These are phyloP conservation scores for Sitobion miscanthi DNA, from an alignment of 1,140 invertebrate genomes.

Conservation along the genomic window DNA sequence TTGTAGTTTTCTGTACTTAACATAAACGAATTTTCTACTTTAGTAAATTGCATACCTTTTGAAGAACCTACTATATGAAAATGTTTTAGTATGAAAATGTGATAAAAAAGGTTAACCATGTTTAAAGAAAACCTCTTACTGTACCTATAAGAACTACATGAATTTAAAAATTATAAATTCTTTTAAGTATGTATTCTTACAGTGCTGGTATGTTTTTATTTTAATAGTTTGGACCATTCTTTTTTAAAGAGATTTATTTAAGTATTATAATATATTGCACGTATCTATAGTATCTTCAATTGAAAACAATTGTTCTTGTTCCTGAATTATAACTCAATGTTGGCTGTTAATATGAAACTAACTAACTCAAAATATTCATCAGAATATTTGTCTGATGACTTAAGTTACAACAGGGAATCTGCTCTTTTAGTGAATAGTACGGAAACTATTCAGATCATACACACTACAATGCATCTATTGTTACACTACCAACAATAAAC, in stretches of 20 bases:
- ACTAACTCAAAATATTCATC: neutral
- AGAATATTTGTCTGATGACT: neutral
- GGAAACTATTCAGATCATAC: neutral
- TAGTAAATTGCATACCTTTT: neutral
- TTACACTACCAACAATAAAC: neutral
- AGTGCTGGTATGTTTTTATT: neutral
- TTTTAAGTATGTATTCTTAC: neutral
- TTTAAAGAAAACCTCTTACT: neutral
- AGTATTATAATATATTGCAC: neutral
- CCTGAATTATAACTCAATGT: neutral
- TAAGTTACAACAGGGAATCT: neutral
- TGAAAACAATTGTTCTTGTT: neutral
- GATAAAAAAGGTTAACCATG: neutral
- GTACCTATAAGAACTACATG: neutral
- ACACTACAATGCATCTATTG: neutral
- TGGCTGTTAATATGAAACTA: neutral
- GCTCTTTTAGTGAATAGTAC: neutral
- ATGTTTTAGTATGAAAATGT: neutral
- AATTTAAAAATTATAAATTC: neutral
- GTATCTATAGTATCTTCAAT: neutral
- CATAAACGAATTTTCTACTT: neutral
- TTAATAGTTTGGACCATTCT: neutral
- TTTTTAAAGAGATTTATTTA: neutral
- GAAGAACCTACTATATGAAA: neutral
- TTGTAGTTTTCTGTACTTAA: neutral